Evolutionary conservation across 2,113 vertebrate species (phyloP).

Genomic region (Percina caprodes): DNA sequence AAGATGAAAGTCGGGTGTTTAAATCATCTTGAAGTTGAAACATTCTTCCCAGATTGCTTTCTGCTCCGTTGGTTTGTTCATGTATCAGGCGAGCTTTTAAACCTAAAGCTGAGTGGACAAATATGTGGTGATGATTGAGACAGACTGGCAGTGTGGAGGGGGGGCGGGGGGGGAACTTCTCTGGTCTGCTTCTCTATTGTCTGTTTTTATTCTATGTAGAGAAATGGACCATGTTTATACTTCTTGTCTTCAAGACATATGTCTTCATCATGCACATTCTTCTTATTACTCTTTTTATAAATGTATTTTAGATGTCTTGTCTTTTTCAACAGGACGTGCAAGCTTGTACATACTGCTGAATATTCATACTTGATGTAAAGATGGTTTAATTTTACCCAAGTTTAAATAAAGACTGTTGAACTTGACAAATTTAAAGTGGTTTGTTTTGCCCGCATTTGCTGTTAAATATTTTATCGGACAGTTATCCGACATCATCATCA

Average conservation of each 20-base stretch:
- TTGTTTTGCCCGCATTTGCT: not conserved
- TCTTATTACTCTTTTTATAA: slow-evolving; percentile 24
- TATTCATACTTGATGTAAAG: slow-evolving; percentile 63
- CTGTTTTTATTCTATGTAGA: slow-evolving; percentile 50
- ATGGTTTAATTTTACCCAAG: slow-evolving; percentile 45
- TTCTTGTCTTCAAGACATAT: too few species aligned
- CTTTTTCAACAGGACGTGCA: slow-evolving; percentile 57
- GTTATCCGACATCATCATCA: not conserved
- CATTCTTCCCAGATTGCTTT: not conserved
- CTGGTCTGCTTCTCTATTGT: slow-evolving; percentile 48
- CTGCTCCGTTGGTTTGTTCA: slow-evolving; percentile 6
- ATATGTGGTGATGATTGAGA: not conserved
- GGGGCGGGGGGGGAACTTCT: not conserved
- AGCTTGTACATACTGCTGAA: slow-evolving; percentile 71
- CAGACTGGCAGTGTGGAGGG: not conserved
- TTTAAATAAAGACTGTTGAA: slow-evolving; percentile 76
- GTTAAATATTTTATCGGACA: not conserved
- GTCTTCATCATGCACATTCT: slow-evolving; percentile 70
- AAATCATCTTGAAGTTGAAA: not conserved
- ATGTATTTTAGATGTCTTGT: slow-evolving; percentile 48
- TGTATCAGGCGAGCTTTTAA: not conserved
- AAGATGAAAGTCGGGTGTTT: not conserved
- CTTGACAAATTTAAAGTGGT: not conserved
- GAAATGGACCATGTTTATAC: slow-evolving; percentile 45
- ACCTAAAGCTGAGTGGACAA: not conserved